A percentile compares a stretch with the other conserved stretches of the same genome.
Evolutionary conservation across 35 echinoderm and acorn worm species (phyloP).

Genomic region (Strongylocentrotus purpuratus): DNA sequence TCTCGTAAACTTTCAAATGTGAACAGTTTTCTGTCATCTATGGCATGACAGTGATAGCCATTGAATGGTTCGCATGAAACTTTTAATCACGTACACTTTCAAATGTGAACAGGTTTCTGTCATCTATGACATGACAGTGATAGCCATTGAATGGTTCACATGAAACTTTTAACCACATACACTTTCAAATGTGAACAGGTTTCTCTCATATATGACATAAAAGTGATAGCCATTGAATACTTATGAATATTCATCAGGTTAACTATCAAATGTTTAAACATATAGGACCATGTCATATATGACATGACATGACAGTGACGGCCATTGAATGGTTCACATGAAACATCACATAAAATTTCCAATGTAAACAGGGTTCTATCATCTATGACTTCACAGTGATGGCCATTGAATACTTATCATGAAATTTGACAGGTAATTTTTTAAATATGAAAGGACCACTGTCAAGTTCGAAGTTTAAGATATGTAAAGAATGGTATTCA

Average conservation of each 20-base stretch:
- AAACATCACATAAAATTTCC: too few species aligned
- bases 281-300: too few species aligned
- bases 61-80: conserved; percentile 55
- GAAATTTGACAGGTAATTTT: not conserved
- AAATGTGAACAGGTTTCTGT: not conserved
- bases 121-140: not conserved
- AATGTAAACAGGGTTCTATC: conserved; percentile 41
- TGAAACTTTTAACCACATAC: not conserved
- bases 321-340: not conserved
- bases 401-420: conserved; percentile 45
- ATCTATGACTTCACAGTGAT: conserved; percentile 70
- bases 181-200: not conserved
- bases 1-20: not conserved
- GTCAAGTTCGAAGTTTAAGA: too few species aligned
- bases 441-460: too few species aligned
- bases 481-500: too few species aligned
- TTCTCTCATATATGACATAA: conserved; percentile 70
- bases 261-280: too few species aligned
- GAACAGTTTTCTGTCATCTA: conserved; percentile 67
- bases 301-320: too few species aligned
- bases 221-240: not conserved
- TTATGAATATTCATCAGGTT: too few species aligned
- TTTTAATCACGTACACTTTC: not conserved
- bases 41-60: conserved; percentile 64
- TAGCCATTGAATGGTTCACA: not conserved